Percentiles rank a stretch among this genome's conserved stretches.
Evolutionary conservation across 2,113 vertebrate species (phyloP).

Genomic region (Cololabis saira): DNA sequence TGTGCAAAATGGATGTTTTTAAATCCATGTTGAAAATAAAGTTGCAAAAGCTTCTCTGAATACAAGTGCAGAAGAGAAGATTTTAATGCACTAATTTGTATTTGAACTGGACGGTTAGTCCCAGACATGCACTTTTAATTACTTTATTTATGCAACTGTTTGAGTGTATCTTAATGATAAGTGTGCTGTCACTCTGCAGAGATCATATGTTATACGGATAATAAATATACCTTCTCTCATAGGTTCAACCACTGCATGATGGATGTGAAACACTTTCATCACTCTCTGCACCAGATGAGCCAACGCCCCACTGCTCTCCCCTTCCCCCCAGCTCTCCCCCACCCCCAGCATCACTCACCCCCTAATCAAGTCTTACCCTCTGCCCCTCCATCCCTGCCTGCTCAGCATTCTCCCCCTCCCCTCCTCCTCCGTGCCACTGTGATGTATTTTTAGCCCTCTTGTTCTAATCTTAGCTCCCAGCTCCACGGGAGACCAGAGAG

Average conservation of each 20-base stretch:
- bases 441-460: slow-evolving; percentile 73
- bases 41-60: no score
- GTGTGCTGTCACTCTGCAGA: no score
- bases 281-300: slow-evolving; percentile 38
- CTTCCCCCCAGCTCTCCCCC: slow-evolving; percentile 2
- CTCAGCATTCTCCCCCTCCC: slow-evolving; percentile 32
- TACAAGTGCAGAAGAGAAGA: no score
- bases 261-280: slow-evolving; percentile 26
- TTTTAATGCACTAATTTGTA: no score
- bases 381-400: slow-evolving; percentile 28
- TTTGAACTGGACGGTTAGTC: no score
- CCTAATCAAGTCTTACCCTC: slow-evolving; percentile 35
- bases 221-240: background rate
- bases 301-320: slow-evolving; percentile 33
- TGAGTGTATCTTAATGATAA: no score
- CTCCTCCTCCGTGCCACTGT: slow-evolving; percentile 19
- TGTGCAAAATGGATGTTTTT: no score
- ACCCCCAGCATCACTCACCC: slow-evolving; percentile 2
- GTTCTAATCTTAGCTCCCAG: slow-evolving; percentile 73
- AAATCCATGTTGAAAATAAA: no score
- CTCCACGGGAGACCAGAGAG: slow-evolving; percentile 44
- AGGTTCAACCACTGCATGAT: slow-evolving; percentile 10
- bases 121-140: no score
- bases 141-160: no score
- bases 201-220: no score